phyloP scores from a whole-genome alignment of 1,140 invertebrate genomes.

The Frieseomelitta varia region DNA sequence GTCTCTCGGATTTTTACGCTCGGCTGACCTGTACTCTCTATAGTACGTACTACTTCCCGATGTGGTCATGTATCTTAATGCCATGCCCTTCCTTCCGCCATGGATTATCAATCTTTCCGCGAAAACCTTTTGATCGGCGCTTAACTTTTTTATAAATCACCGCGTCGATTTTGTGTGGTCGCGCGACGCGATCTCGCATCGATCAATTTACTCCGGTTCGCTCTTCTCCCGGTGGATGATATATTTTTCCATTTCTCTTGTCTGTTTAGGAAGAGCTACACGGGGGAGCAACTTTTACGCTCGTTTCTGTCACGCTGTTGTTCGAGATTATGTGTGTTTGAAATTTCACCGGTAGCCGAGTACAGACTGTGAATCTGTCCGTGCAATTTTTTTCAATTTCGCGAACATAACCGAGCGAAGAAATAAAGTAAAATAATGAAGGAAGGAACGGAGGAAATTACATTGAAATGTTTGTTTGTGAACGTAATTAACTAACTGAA shows the following conservation, averaged over 20 bases:
- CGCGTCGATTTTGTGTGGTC: background rate
- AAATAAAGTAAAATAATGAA: too few species aligned
- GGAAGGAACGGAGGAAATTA: too few species aligned
- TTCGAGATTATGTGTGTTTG: too few species aligned
- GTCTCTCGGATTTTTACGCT: background rate
- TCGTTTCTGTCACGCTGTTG: too few species aligned
- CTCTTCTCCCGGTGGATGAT: background rate
- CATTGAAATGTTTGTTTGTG: too few species aligned
- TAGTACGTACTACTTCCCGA: background rate
- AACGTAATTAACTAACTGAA: too few species aligned
- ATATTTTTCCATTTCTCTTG: background rate
- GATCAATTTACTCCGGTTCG: conserved; percentile 15
- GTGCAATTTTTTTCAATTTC: too few species aligned
- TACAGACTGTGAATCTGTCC: too few species aligned
- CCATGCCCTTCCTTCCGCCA: background rate
- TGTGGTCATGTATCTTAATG: conserved; percentile 27
- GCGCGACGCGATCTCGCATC: background rate
- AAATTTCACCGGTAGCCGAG: too few species aligned
- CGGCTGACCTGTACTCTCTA: background rate
- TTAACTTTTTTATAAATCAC: conserved; percentile 24
- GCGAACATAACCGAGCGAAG: too few species aligned
- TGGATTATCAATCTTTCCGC: conserved; percentile 33
- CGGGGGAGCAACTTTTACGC: too few species aligned
- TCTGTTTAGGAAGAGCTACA: too few species aligned
- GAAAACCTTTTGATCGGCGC: conserved; percentile 23